phyloP scores from a whole-genome alignment of 2,113 vertebrate genomes.

The Arvicanthis niloticus region DNA sequence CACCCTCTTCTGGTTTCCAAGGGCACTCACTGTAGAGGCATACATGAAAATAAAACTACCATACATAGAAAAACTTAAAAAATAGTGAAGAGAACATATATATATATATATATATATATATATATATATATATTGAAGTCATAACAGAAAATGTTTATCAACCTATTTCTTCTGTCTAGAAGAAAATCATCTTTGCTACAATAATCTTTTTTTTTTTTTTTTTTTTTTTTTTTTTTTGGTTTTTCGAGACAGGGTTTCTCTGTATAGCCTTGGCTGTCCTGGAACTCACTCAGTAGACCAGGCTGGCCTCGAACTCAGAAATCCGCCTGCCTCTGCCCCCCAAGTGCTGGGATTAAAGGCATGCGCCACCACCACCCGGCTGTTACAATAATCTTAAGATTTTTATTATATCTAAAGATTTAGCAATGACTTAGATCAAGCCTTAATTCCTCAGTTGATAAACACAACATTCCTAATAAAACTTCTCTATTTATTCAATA shows the following conservation, averaged over 20 bases:
- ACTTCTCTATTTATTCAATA: slow-evolving; percentile 12
- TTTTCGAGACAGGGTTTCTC: no score
- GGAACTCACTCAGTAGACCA: no score
- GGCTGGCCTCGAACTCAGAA: no score
- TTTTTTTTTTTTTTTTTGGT: no score
- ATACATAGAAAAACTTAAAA: neutral
- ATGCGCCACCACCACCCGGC: no score
- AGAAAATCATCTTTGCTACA: neutral
- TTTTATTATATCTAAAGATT: slow-evolving; percentile 35
- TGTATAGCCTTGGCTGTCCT: no score
- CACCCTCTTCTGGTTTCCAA: neutral
- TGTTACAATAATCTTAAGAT: slow-evolving; percentile 30
- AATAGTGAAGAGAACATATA: neutral
- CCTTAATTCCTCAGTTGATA: slow-evolving; percentile 15
- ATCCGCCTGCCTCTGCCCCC: no score
- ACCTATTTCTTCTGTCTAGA: slow-evolving; percentile 38
- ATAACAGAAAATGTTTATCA: slow-evolving; percentile 8
- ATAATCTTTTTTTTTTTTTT: no score
- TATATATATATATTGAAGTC: neutral
- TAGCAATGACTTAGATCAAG: slow-evolving; percentile 21
- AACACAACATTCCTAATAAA: neutral
- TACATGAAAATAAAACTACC: neutral
- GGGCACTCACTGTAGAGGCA: neutral
- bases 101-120: no score
- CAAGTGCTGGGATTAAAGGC: no score